Percentiles rank a stretch among this genome's conserved stretches.
These are phyloP conservation scores for Brachionus manjavacas DNA, from an alignment of 1,140 invertebrate species.

Conservation along the genomic window DNA sequence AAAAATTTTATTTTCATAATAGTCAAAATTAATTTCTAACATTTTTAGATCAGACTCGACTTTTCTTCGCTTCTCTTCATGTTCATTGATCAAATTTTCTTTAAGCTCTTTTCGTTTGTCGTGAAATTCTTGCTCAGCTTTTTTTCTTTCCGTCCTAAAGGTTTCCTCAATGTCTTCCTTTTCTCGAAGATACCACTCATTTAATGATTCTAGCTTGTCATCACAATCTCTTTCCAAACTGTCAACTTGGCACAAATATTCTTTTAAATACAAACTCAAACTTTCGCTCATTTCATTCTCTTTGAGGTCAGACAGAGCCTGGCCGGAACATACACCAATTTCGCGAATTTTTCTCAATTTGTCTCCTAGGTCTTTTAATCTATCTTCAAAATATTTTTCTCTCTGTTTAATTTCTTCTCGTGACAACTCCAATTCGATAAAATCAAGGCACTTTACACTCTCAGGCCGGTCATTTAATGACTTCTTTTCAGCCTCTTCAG, in stretches of 20 bases:
- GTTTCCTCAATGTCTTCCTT: constrained; percentile 11
- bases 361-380: not conserved
- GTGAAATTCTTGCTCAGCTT: constrained; percentile 27
- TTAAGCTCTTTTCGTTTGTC: constrained; percentile 25
- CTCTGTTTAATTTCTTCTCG: not conserved
- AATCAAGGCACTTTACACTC: not conserved
- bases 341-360: not conserved
- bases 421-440: not conserved
- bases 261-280: not conserved
- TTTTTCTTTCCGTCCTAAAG: not conserved
- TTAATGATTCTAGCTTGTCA: not conserved
- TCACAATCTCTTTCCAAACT: not conserved
- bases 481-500: not conserved
- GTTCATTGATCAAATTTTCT: constrained; percentile 19
- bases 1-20: not conserved
- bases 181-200: not conserved
- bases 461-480: too few species aligned
- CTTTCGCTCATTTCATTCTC: not conserved
- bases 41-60: not conserved
- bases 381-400: not conserved
- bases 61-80: constrained; percentile 25
- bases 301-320: not conserved
- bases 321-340: not conserved
- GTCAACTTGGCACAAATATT: not conserved
- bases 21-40: constrained; percentile 31